These are phyloP conservation scores for Gymnobelideus leadbeateri DNA, from an alignment of 2,113 vertebrate genomes.

Conservation along the genomic window DNA sequence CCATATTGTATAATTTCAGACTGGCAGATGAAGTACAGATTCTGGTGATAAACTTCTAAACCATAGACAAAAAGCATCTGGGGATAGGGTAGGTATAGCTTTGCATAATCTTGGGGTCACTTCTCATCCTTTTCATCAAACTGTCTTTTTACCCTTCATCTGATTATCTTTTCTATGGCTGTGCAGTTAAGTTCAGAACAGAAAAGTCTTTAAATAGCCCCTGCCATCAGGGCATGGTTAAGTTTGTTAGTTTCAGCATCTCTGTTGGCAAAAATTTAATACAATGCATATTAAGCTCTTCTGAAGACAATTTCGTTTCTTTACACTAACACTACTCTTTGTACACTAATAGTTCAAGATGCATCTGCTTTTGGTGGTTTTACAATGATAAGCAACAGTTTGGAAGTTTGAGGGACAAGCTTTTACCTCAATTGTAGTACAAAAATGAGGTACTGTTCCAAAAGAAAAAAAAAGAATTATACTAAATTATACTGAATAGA, in stretches of 20 bases:
- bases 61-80: background rate
- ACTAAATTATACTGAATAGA: slow-evolving; percentile 8
- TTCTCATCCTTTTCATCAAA: background rate
- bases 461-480: slow-evolving; percentile 21
- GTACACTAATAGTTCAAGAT: background rate
- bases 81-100: background rate
- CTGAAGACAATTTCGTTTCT: background rate
- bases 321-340: background rate
- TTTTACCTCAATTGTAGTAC: background rate
- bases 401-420: background rate
- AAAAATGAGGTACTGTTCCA: slow-evolving; percentile 23
- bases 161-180: background rate
- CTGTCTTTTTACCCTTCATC: background rate
- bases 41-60: background rate
- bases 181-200: background rate
- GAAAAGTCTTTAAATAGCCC: background rate
- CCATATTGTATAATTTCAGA: background rate
- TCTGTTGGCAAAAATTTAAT: background rate
- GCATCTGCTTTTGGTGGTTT: background rate
- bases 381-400: background rate
- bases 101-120: background rate
- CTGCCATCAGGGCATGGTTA: background rate
- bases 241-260: background rate
- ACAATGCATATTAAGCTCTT: background rate
- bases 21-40: background rate